Conservation (phyloP, 2,888 invertebrate genomes). For the Deilephila elpenor region DNA sequence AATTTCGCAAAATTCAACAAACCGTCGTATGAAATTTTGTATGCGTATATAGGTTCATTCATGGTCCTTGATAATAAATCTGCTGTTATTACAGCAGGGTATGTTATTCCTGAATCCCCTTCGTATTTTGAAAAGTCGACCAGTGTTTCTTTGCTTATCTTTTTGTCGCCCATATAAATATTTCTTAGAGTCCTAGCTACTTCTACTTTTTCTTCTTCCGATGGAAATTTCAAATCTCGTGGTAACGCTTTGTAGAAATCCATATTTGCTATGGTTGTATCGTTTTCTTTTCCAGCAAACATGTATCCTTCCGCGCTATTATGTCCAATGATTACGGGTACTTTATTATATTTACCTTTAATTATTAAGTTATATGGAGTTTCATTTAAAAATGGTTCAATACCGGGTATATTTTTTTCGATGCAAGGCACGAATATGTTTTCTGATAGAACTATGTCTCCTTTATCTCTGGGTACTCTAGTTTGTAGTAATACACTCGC, state of each 20-base stretch:
- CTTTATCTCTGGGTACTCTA: conserved; percentile 66
- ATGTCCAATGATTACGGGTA: conserved; percentile 72
- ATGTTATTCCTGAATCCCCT: conserved; percentile 70
- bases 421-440: conserved; percentile 76
- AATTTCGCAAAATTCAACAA: conserved; percentile 70
- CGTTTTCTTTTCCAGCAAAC: conserved; percentile 75
- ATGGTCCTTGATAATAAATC: conserved; percentile 58
- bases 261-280: conserved; percentile 62
- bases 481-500: conserved; percentile 57
- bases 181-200: conserved; percentile 60
- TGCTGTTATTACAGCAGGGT: conserved; percentile 61
- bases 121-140: conserved; percentile 66
- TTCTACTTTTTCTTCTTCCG: conserved; percentile 50
- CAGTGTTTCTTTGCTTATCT: conserved; percentile 61
- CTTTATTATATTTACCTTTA: conserved; percentile 60
- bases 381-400: conserved; percentile 63
- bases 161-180: conserved; percentile 73
- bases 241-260: conserved; percentile 65
- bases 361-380: conserved; percentile 65
- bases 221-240: conserved; percentile 63
- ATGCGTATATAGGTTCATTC: conserved; percentile 60
- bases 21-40: conserved; percentile 69
- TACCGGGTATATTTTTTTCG: conserved; percentile 56
- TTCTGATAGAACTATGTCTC: conserved; percentile 70
- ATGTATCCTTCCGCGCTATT: conserved; percentile 73